Base-by-base conservation (phyloP, 1,140 invertebrate genomes). In the Bombus cullumanus region DNA sequence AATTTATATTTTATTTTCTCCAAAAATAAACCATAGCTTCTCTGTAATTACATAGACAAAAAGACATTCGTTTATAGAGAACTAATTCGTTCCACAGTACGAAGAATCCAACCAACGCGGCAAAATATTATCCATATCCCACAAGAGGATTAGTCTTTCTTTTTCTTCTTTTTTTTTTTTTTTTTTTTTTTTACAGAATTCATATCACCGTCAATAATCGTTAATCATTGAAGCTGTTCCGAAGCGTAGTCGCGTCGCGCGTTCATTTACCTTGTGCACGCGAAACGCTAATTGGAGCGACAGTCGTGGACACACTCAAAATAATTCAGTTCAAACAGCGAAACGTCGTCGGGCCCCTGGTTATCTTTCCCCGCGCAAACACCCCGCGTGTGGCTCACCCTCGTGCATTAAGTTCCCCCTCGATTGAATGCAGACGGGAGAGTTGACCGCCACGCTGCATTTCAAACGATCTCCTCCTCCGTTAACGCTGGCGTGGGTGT, bases 371-470 rank as follows among this genome's bases (percentile, higher is more conserved):
- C 4, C 5, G 25, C 31, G 77, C 53, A 64, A 57, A 69, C 74
- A 73, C 68, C 76, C 83, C 83, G 47, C 41, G 31, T 64, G 41
- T 59, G 68, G 79, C 43, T 73, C 69, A 81, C 83, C 84, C 78
- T 81, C 69, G 57, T 28, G 71, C 71, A 68, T 81, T 62, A 74
- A 66, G 66, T 74, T 80, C 78, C 66, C 31, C n/a, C n/a, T 62
- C 64, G 79, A 81, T 81, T 81, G 78, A 85, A 85, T 59, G 71
- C 84, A 74, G 71, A 75, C 84, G 59, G 37, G 84, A 85, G 78
- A 81, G 71, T 43, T 85, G 84, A 81, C 79, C 84, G 84, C 15
- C 78, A 69, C 79, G 84, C 71, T 66, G 84, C 79, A 81, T 85
- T 85, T 85, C 84, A 74, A 85, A n/a, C 84, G 71, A 22, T 37